These are phyloP conservation scores for Idris sp. DNA, from an alignment of 1,140 invertebrate species.

Conservation along the genomic window DNA sequence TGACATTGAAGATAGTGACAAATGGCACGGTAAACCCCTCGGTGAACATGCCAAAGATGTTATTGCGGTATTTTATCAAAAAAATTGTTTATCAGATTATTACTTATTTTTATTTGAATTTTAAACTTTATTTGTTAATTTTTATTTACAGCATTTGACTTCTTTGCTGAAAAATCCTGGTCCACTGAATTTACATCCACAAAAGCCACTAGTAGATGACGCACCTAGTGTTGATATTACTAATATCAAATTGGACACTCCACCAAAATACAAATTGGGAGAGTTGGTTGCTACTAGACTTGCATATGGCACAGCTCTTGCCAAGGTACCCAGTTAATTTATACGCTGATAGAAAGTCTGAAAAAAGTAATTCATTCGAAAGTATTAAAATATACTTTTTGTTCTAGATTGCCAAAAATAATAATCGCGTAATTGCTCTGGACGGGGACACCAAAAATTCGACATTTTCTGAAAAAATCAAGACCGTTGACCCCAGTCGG, in stretches of 20 bases:
- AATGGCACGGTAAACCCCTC: constrained; percentile 98
- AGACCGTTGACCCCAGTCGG: constrained; percentile 84
- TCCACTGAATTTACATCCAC: constrained; percentile 79
- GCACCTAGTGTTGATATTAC: constrained; percentile 85
- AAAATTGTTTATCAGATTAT: not conserved
- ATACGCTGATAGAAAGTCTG: no score
- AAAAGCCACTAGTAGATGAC: constrained; percentile 84
- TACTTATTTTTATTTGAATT: no score
- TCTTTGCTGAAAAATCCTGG: constrained; percentile 82
- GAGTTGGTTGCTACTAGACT: constrained; percentile 93
- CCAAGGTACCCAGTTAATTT: constrained; percentile 79
- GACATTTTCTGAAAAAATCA: constrained; percentile 96
- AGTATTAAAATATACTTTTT: no score
- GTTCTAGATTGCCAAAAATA: constrained; percentile 85
- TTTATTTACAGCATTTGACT: constrained; percentile 81
- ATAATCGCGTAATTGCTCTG: constrained; percentile 91
- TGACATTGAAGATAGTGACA: constrained; percentile 93
- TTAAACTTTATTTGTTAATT: constrained; percentile 15
- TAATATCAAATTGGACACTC: constrained; percentile 87
- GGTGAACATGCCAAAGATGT: constrained; percentile 88
- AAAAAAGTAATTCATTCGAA: no score
- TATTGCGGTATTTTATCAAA: constrained; percentile 80
- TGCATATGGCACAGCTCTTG: constrained; percentile 96
- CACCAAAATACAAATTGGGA: constrained; percentile 90
- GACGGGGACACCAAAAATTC: constrained; percentile 99